Evolutionary conservation across 2,888 invertebrate genomes (phyloP).

Genomic region (Sarcophaga rosellei): DNA sequence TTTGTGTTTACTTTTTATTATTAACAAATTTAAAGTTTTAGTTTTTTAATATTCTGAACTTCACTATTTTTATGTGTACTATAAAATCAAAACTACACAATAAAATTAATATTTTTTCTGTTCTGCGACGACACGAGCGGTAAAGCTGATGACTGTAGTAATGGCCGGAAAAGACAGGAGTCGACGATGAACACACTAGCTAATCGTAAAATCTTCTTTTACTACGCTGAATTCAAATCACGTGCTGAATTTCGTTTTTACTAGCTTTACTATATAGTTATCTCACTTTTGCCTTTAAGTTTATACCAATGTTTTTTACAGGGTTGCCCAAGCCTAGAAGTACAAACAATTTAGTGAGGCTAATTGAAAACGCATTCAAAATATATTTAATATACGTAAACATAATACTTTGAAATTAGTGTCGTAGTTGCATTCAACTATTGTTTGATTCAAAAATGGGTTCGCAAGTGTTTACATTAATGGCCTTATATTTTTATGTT

Average conservation of each 20-base stretch:
- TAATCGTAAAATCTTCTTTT: constrained; percentile 52
- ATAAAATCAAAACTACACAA: constrained; percentile 61
- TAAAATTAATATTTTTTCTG: constrained; percentile 54
- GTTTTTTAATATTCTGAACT: constrained; percentile 49
- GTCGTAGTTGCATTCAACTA: too few species aligned
- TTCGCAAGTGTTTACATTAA: too few species aligned
- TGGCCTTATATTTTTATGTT: too few species aligned
- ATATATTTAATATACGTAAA: too few species aligned
- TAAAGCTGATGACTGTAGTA: constrained; percentile 76
- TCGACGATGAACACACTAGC: constrained; percentile 58
- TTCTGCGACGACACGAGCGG: constrained; percentile 71
- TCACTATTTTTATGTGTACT: constrained; percentile 68
- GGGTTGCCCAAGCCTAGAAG: background rate
- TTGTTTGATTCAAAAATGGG: too few species aligned
- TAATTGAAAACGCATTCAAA: too few species aligned
- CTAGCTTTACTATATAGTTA: constrained; percentile 13
- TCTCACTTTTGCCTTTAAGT: constrained; percentile 30
- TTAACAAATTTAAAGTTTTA: constrained; percentile 44
- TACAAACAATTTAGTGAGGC: too few species aligned
- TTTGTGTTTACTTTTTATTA: constrained; percentile 29
- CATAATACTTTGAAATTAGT: too few species aligned
- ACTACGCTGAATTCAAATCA: constrained; percentile 68
- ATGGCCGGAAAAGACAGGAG: constrained; percentile 80
- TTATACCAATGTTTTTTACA: background rate
- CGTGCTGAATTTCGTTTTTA: constrained; percentile 66